These are phyloP conservation scores for Lophius americanus DNA, from an alignment of 2,797 vertebrate species.

Conservation along the genomic window DNA sequence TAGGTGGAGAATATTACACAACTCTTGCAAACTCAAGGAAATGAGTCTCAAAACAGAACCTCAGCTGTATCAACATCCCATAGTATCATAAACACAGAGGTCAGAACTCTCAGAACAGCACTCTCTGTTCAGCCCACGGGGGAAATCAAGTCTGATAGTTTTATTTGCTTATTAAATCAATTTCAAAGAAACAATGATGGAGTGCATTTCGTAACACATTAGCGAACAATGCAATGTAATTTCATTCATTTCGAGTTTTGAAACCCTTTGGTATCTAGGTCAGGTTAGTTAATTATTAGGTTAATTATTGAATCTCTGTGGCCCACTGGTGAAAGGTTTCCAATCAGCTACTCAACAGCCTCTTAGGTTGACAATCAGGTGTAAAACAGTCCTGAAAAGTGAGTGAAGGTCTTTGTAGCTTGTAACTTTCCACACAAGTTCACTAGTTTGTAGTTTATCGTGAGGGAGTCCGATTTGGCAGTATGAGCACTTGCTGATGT, in stretches of 20 bases:
- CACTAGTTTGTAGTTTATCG: no score
- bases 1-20: not conserved
- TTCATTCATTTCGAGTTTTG: not conserved
- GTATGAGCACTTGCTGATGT: no score
- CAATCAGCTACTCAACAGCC: no score
- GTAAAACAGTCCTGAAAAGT: no score
- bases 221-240: slow-evolving; percentile 7
- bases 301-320: no score
- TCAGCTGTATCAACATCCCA: not conserved
- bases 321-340: no score
- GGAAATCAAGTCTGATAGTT: not conserved
- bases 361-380: no score
- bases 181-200: not conserved
- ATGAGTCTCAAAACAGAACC: not conserved
- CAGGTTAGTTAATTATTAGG: no score
- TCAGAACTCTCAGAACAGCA: no score
- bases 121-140: not conserved
- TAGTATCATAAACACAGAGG: not conserved
- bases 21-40: slow-evolving; percentile 4
- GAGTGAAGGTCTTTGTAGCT: no score
- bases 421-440: no score
- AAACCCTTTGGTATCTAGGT: not conserved
- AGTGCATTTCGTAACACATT: slow-evolving; percentile 8
- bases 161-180: slow-evolving; percentile 30
- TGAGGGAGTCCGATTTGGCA: no score